Conservation (phyloP, 2,888 invertebrate genomes). For the Diadegma fenestrale region DNA sequence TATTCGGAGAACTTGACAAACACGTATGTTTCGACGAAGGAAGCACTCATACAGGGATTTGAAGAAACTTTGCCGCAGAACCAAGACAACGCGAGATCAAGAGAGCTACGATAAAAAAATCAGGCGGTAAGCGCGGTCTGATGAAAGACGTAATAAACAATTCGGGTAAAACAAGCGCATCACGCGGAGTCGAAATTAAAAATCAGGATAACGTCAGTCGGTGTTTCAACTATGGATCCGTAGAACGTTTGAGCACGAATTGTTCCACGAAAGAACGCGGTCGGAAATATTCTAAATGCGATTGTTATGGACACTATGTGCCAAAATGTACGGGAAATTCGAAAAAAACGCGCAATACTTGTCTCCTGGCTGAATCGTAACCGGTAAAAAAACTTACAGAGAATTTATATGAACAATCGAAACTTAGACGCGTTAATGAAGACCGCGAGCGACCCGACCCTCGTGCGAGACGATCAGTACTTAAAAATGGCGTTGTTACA, state of each 20-base stretch:
- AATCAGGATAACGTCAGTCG: not conserved
- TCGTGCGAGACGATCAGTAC: slow-evolving; percentile 7
- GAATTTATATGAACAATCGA: not conserved
- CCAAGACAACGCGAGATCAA: slow-evolving; percentile 4
- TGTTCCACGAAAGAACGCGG: slow-evolving; percentile 71
- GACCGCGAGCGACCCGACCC: not conserved
- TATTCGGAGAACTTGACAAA: slow-evolving; percentile 18
- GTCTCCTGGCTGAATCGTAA: not conserved
- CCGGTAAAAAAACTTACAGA: not conserved
- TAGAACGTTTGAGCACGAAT: slow-evolving; percentile 23
- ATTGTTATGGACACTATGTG: slow-evolving; percentile 73
- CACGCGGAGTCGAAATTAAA: not conserved
- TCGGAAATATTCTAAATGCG: slow-evolving; percentile 74
- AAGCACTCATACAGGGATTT: slow-evolving; percentile 24
- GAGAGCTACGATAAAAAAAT: slow-evolving; percentile 4
- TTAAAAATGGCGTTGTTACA: not conserved
- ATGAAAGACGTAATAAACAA: not conserved
- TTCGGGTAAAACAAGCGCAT: not conserved
- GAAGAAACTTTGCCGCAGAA: slow-evolving; percentile 6
- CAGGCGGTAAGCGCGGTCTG: not conserved
- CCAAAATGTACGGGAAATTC: not conserved
- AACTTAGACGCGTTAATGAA: not conserved
- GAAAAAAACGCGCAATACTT: slow-evolving; percentile 12
- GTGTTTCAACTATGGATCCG: slow-evolving; percentile 34
- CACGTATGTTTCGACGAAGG: slow-evolving; percentile 8